Conservation (phyloP, 2,888 invertebrate species). For the Ormyrus pomaceus region DNA sequence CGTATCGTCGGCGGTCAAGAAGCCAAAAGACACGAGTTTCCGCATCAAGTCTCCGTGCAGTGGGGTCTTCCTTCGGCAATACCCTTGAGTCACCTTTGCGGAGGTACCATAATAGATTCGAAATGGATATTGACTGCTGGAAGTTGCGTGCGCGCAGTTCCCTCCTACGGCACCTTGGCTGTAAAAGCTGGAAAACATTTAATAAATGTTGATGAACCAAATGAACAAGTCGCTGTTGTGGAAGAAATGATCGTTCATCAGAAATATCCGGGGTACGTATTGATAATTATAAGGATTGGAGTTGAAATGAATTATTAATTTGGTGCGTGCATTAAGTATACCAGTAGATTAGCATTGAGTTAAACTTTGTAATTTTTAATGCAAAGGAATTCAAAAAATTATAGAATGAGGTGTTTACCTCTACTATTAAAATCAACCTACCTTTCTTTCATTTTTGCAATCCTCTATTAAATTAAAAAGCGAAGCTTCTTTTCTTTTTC, state of each 20-base stretch:
- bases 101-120: conserved; percentile 49
- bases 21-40: conserved; percentile 72
- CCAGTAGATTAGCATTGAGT: too few relatives aligned
- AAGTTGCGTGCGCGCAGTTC: conserved; percentile 54
- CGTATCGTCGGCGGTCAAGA: conserved; percentile 65
- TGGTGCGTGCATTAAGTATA: too few relatives aligned
- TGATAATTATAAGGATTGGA: conserved; percentile 64
- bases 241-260: conserved; percentile 64
- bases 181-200: conserved; percentile 57
- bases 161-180: conserved; percentile 27
- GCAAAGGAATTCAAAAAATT: too few relatives aligned
- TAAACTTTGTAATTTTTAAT: too few relatives aligned
- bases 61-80: conserved; percentile 61
- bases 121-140: conserved; percentile 59
- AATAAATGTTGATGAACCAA: conserved; percentile 5
- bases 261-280: conserved; percentile 61
- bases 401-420: too few relatives aligned
- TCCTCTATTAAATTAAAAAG: too few relatives aligned
- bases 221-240: conserved; percentile 42
- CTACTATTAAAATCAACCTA: too few relatives aligned
- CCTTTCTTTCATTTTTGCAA: too few relatives aligned
- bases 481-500: too few relatives aligned
- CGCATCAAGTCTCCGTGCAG: conserved; percentile 75
- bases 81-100: conserved; percentile 45
- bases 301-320: too few relatives aligned